Evolutionary conservation across 2,888 invertebrate genomes (phyloP).

Genomic region (Globia sparganii): DNA sequence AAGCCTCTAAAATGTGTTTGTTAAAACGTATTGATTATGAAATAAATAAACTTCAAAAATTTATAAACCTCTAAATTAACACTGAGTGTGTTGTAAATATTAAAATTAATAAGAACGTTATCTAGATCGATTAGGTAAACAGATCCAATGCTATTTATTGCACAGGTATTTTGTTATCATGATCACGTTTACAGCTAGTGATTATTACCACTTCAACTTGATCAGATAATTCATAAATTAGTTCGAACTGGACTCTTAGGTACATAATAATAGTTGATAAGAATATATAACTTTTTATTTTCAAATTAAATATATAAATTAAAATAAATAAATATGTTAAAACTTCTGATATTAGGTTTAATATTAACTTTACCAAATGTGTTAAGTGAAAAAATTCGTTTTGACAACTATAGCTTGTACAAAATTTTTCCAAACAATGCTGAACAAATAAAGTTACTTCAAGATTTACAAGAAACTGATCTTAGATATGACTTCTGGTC

Average conservation of each 20-base stretch:
- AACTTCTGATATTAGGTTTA: slow-evolving; percentile 44
- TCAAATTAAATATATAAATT: slow-evolving; percentile 18
- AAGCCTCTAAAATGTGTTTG: too few relatives aligned
- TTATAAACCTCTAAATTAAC: too few relatives aligned
- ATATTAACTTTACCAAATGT: slow-evolving; percentile 48
- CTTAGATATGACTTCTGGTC: slow-evolving; percentile 82
- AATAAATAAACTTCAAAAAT: too few relatives aligned
- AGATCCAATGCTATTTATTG: background rate
- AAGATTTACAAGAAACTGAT: slow-evolving; percentile 80
- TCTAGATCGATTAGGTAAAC: slow-evolving; percentile 10
- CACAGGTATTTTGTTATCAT: slow-evolving; percentile 34
- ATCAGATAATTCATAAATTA: slow-evolving; percentile 20
- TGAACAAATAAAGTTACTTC: slow-evolving; percentile 84
- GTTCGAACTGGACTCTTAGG: background rate
- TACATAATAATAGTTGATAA: background rate
- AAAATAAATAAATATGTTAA: slow-evolving; percentile 53
- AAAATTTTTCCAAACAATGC: slow-evolving; percentile 84
- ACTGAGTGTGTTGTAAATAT: background rate
- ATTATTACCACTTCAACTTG: slow-evolving; percentile 10
- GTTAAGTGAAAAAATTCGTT: slow-evolving; percentile 71
- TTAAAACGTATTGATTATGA: too few relatives aligned
- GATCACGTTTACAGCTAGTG: slow-evolving; percentile 22
- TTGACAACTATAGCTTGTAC: slow-evolving; percentile 84
- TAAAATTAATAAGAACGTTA: background rate
- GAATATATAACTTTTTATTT: background rate